Conservation (phyloP, 2,888 invertebrate species). For the Venusia cambrica region DNA sequence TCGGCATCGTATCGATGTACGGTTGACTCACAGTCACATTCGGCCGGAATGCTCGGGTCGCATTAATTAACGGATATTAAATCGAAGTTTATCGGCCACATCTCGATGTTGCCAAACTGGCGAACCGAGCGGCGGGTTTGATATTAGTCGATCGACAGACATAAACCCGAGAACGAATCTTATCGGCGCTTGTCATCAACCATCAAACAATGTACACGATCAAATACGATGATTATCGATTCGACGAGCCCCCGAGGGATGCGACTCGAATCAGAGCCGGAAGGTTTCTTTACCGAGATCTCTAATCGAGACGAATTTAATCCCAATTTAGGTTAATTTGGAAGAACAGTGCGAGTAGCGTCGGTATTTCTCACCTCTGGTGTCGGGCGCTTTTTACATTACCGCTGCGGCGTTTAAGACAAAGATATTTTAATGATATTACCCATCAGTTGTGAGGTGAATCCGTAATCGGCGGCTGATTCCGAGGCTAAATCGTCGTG, state of each 20-base stretch:
- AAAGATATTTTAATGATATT: conserved; percentile 81
- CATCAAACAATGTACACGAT: conserved; percentile 75
- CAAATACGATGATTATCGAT: conserved; percentile 68
- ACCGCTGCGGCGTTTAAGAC: conserved; percentile 70
- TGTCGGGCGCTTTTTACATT: conserved; percentile 67
- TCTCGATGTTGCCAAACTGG: conserved; percentile 76
- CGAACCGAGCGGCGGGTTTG: conserved; percentile 64
- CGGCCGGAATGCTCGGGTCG: conserved; percentile 70
- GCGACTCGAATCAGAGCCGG: conserved; percentile 40
- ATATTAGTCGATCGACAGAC: conserved; percentile 55
- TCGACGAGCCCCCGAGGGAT: conserved; percentile 47
- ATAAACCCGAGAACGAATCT: conserved; percentile 57
- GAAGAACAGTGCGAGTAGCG: conserved; percentile 53
- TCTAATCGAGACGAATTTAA: conserved; percentile 45
- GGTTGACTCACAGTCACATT: conserved; percentile 72
- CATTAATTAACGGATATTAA: conserved; percentile 81
- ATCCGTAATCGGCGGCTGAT: conserved; percentile 70
- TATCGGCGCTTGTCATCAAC: conserved; percentile 72
- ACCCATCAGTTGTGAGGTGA: conserved; percentile 73
- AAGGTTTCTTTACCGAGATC: conserved; percentile 39
- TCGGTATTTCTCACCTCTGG: conserved; percentile 74
- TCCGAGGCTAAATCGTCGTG: conserved; percentile 54
- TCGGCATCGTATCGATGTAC: conserved; percentile 69
- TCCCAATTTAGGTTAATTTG: conserved; percentile 57
- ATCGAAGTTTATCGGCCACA: conserved; percentile 76